These are phyloP conservation scores for Brachypteracias leptosomus DNA, from an alignment of 2,113 vertebrate species.

Conservation along the genomic window DNA sequence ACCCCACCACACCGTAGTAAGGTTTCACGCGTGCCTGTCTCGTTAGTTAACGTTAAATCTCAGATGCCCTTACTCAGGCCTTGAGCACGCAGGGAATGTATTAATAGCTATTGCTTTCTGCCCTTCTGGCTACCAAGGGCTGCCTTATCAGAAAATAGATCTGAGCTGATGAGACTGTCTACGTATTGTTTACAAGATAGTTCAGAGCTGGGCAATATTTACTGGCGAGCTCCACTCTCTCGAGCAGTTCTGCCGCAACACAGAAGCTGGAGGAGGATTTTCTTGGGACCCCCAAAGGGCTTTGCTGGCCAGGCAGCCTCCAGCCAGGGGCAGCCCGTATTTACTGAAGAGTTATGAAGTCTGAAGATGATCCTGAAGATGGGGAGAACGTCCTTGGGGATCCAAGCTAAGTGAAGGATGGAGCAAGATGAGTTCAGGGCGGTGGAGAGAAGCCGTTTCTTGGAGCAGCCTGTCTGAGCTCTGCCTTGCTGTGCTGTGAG, in stretches of 20 bases:
- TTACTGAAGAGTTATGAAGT: slow-evolving; percentile 62
- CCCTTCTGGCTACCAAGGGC: slow-evolving; percentile 80
- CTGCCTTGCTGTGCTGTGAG: not conserved
- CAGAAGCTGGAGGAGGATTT: not conserved
- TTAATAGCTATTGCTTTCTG: slow-evolving; percentile 79
- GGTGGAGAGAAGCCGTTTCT: not conserved
- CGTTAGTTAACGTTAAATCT: slow-evolving; percentile 64
- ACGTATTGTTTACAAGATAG: slow-evolving; percentile 76
- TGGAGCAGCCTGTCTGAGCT: not conserved
- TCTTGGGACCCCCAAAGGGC: not conserved
- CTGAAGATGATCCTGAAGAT: slow-evolving; percentile 73
- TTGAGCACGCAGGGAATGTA: slow-evolving; percentile 81
- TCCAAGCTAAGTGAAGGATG: slow-evolving; percentile 45
- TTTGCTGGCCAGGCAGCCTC: slow-evolving; percentile 72
- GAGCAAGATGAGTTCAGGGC: not conserved
- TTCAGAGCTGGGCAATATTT: slow-evolving; percentile 71
- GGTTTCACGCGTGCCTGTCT: slow-evolving; percentile 72
- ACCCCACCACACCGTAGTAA: not conserved
- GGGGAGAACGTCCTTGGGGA: slow-evolving; percentile 3
- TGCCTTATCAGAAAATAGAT: slow-evolving; percentile 86
- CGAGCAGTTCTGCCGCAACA: not conserved
- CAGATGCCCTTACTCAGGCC: slow-evolving; percentile 79
- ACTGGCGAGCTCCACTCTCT: not conserved
- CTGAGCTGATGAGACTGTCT: slow-evolving; percentile 75
- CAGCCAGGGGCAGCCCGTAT: not conserved